phyloP scores from a whole-genome alignment of 37 sponge, comb jelly and placozoan genomes.

The Hexactinellida sp. region DNA sequence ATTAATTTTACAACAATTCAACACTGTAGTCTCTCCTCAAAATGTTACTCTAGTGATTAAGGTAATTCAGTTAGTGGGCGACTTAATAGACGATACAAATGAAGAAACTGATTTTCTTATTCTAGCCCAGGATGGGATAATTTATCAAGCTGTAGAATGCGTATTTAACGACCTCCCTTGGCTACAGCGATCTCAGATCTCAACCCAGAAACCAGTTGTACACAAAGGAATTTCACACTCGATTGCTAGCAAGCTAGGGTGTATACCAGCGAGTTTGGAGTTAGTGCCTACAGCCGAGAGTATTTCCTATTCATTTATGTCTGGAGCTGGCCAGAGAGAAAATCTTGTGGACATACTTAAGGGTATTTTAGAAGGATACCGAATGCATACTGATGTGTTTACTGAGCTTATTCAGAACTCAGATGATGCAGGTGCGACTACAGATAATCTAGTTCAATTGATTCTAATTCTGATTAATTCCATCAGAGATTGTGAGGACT shows the following conservation, averaged over 20 bases:
- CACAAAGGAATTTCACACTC: too few species aligned
- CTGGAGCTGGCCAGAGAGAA: too few species aligned
- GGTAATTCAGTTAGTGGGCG: background rate
- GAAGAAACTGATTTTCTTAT: background rate
- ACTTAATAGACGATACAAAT: background rate
- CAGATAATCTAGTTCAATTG: background rate
- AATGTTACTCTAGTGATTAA: background rate
- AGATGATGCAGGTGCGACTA: constrained; percentile 65
- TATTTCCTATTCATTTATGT: too few species aligned
- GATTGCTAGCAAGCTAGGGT: too few species aligned
- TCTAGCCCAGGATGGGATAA: too few species aligned
- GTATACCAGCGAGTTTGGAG: too few species aligned
- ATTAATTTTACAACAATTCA: background rate
- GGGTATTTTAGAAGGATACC: constrained; percentile 46
- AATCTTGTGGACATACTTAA: too few species aligned
- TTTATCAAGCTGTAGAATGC: too few species aligned
- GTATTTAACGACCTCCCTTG: too few species aligned
- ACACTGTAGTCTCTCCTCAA: background rate
- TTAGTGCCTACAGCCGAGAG: too few species aligned
- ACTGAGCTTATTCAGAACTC: constrained; percentile 75
- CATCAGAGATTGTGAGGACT: background rate
- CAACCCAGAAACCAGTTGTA: too few species aligned
- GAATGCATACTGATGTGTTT: constrained; percentile 41
- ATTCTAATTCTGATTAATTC: background rate
- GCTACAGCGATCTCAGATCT: too few species aligned